phyloP scores from a whole-genome alignment of 2,888 invertebrate species.

The Leptura quadrifasciata region DNA sequence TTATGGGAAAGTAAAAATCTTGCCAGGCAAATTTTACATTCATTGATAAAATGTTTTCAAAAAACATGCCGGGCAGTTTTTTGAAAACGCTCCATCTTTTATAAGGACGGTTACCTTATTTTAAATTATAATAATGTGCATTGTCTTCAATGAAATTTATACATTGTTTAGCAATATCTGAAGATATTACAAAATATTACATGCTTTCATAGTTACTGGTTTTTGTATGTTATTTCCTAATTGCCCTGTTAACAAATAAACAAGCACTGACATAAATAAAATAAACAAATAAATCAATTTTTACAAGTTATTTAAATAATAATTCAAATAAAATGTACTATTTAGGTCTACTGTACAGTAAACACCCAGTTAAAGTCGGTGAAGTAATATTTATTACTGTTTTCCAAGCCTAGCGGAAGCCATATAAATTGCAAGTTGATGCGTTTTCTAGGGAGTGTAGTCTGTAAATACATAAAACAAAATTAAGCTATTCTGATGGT shows the following conservation, averaged over 20 bases:
- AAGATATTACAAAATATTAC: too few relatives aligned
- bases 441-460: constrained; percentile 41
- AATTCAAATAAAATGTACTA: not conserved
- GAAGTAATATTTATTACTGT: constrained; percentile 34
- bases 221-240: too few relatives aligned
- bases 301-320: not conserved
- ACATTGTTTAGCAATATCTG: too few relatives aligned
- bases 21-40: too few relatives aligned
- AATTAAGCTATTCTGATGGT: constrained; percentile 21
- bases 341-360: not conserved
- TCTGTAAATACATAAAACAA: constrained; percentile 39
- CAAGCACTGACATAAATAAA: not conserved
- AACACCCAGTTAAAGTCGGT: constrained; percentile 28
- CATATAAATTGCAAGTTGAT: constrained; percentile 37
- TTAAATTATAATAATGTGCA: too few relatives aligned
- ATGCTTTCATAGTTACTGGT: too few relatives aligned
- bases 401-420: constrained; percentile 38
- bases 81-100: too few relatives aligned
- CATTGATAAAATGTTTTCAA: too few relatives aligned
- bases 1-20: too few relatives aligned
- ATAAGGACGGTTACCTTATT: too few relatives aligned
- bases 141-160: too few relatives aligned
- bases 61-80: too few relatives aligned
- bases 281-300: not conserved
- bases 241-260: not conserved